A percentile compares a stretch with the other conserved stretches of the same genome.
Evolutionary conservation across 2,888 invertebrate species (phyloP).

Genomic region (Scaptodrosophila latifasciaeformis): DNA sequence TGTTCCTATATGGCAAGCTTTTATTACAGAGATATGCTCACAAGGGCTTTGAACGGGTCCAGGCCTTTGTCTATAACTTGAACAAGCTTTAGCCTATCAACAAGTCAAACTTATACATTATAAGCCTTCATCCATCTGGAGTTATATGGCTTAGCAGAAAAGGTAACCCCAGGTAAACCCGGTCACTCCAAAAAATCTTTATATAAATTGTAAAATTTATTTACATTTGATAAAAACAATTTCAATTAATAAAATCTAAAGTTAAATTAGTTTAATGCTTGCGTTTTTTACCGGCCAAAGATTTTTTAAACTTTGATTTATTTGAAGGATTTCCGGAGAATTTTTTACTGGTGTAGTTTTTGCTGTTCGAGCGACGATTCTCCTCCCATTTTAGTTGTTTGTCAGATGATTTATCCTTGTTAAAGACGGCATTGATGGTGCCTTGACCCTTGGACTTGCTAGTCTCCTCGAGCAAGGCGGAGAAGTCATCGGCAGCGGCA

Average conservation of each 20-base stretch:
- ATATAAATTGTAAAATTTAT: conserved; percentile 26
- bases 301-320: conserved; percentile 26
- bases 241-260: no score
- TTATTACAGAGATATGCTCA: no score
- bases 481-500: conserved; percentile 92
- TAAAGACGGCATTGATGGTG: conserved; percentile 82
- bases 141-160: no score
- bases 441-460: conserved; percentile 81
- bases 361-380: conserved; percentile 76
- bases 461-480: conserved; percentile 89
- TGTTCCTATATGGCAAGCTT: no score
- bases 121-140: no score
- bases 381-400: conserved; percentile 91
- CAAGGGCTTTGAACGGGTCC: no score
- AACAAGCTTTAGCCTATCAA: no score
- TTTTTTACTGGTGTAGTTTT: conserved; percentile 62
- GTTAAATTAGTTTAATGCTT: conserved; percentile 47
- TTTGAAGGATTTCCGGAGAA: conserved; percentile 20
- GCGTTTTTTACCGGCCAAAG: conserved; percentile 54
- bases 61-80: no score
- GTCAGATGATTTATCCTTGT: conserved; percentile 84
- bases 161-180: no score
- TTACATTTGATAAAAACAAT: conserved; percentile 23
- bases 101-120: no score
- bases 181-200: no score